phyloP scores from a whole-genome alignment of 2,888 invertebrate genomes.

The Apotomis capreana region DNA sequence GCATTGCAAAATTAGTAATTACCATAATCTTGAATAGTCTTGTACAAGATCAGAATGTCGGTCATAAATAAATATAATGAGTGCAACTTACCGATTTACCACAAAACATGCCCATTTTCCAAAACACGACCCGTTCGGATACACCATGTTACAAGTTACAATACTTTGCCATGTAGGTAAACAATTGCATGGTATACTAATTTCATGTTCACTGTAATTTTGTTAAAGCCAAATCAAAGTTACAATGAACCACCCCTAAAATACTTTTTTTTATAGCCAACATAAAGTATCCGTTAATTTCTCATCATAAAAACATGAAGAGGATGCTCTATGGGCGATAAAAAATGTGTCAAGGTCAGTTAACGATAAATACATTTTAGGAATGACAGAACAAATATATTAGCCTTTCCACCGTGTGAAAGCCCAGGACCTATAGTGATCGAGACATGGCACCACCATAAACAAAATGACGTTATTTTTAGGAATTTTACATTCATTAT shows the following conservation, averaged over 20 bases:
- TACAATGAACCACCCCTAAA: conserved; percentile 46
- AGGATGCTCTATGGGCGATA: conserved; percentile 32
- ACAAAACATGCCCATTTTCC: conserved; percentile 75
- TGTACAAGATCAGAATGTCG: conserved; percentile 16
- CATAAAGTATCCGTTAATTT: conserved; percentile 10
- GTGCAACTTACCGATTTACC: conserved; percentile 68
- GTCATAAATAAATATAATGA: conserved; percentile 49
- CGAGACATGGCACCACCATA: conserved; percentile 76
- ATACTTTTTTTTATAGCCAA: neutral
- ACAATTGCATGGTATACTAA: conserved; percentile 58
- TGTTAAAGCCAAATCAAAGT: conserved; percentile 48
- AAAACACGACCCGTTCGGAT: conserved; percentile 76
- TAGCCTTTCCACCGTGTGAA: conserved; percentile 81
- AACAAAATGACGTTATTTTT: conserved; percentile 66
- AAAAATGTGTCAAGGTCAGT: conserved; percentile 12
- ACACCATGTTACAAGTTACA: conserved; percentile 64
- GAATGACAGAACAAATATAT: conserved; percentile 77
- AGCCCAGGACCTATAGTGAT: conserved; percentile 74
- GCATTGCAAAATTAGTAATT: conserved; percentile 10
- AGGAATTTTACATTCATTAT: conserved; percentile 49
- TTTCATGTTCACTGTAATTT: conserved; percentile 46
- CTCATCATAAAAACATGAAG: neutral
- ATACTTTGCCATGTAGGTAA: conserved; percentile 65
- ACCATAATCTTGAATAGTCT: conserved; percentile 3
- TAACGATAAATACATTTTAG: conserved; percentile 52